Conservation (phyloP, 1,140 invertebrate genomes). For the Schlechtendalia chinensis region DNA sequence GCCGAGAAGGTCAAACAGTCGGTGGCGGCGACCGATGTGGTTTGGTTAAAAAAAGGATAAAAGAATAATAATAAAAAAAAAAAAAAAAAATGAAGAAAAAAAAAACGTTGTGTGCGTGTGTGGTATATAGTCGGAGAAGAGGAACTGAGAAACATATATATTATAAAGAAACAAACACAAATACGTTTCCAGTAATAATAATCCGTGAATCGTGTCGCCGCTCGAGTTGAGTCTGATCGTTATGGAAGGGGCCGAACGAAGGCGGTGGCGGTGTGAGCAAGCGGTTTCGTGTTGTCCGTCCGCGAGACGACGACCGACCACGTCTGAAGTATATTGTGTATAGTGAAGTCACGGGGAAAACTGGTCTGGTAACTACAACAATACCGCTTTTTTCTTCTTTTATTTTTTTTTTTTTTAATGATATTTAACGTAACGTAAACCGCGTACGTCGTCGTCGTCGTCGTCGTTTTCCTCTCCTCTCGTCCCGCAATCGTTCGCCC, state of each 20-base stretch:
- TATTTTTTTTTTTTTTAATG: too few relatives aligned
- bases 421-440: too few relatives aligned
- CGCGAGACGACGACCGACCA: neutral
- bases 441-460: neutral
- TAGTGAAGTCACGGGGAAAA: neutral
- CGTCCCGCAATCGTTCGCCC: too few relatives aligned
- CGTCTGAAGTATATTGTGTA: neutral
- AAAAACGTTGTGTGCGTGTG: neutral
- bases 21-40: neutral
- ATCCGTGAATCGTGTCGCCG: neutral
- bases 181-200: constrained; percentile 27
- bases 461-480: too few relatives aligned
- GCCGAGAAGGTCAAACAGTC: neutral
- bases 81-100: too few relatives aligned
- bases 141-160: neutral
- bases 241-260: too few relatives aligned
- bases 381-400: constrained; percentile 34
- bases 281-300: constrained; percentile 12
- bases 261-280: neutral
- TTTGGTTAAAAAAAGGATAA: neutral
- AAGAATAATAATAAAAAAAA: neutral
- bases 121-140: neutral
- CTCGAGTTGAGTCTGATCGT: neutral
- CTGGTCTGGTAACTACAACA: constrained; percentile 48
- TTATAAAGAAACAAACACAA: neutral